phyloP scores from a whole-genome alignment of 2,888 invertebrate species.

The Chrysotoxum bicinctum region DNA sequence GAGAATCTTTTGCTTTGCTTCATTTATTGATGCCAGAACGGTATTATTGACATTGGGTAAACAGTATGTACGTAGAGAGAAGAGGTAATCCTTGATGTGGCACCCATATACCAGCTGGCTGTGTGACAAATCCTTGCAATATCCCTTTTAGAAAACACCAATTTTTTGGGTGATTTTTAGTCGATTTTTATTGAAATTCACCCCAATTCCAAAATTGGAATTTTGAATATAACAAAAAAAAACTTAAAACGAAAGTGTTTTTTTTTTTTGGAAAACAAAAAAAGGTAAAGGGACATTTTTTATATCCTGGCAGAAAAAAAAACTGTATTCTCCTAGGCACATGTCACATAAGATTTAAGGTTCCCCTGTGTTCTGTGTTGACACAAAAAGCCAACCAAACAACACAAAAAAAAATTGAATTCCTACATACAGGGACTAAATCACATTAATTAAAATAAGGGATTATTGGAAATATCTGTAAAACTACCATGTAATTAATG shows the following conservation, averaged over 20 bases:
- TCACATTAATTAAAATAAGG: conserved; percentile 72
- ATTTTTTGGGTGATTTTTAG: conserved; percentile 63
- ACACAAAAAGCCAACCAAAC: conserved; percentile 40
- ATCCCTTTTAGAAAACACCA: conserved; percentile 7
- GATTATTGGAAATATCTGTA: conserved; percentile 68
- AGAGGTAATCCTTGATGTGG: conserved; percentile 47
- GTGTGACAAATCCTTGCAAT: conserved; percentile 60
- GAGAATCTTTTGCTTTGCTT: conserved; percentile 42
- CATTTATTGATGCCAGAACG: not conserved
- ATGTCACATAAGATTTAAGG: conserved; percentile 63
- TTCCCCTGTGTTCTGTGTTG: conserved; percentile 45
- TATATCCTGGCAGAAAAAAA: not conserved
- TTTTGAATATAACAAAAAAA: conserved; percentile 52
- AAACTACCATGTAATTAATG: conserved; percentile 73
- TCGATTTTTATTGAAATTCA: conserved; percentile 63
- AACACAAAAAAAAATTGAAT: not conserved
- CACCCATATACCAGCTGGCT: conserved; percentile 61
- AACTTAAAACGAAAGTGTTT: conserved; percentile 46
- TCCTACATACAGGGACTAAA: conserved; percentile 32
- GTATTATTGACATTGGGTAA: conserved; percentile 61
- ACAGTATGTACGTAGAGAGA: conserved; percentile 14
- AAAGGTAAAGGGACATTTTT: conserved; percentile 7
- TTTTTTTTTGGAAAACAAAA: conserved; percentile 5
- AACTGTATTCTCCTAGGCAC: conserved; percentile 37
- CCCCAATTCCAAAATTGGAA: conserved; percentile 32